Percentiles rank a stretch among this genome's conserved stretches.
Evolutionary conservation across 1,140 invertebrate species (phyloP).

Genomic region (Pomacea maculata): DNA sequence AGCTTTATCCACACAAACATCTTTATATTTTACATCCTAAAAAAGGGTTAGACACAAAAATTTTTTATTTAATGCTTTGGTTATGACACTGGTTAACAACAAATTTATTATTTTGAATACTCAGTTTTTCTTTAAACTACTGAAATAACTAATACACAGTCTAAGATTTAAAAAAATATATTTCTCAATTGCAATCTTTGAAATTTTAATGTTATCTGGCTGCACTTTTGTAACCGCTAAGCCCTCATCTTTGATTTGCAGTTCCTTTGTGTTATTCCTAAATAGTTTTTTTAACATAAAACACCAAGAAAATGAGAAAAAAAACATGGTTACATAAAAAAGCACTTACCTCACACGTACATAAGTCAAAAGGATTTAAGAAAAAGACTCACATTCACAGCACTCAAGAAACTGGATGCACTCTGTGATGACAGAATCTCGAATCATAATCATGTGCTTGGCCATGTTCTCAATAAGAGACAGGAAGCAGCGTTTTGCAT

Average conservation of each 20-base stretch:
- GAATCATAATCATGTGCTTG: conserved; percentile 89
- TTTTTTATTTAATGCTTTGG: too few species aligned
- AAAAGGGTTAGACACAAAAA: too few species aligned
- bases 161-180: too few species aligned
- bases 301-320: too few species aligned
- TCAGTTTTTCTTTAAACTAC: too few species aligned
- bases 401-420: conserved; percentile 93
- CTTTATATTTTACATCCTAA: too few species aligned
- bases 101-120: too few species aligned
- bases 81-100: too few species aligned
- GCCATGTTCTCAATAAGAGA: conserved; percentile 92
- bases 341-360: background rate
- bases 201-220: too few species aligned
- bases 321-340: background rate
- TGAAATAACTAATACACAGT: too few species aligned
- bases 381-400: conserved; percentile 73
- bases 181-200: too few species aligned
- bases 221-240: too few species aligned
- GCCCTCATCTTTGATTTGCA: background rate
- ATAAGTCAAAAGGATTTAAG: background rate
- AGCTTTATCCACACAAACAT: background rate
- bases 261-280: background rate
- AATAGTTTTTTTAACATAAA: background rate
- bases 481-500: conserved; percentile 93
- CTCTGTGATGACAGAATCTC: conserved; percentile 88